Evolutionary conservation across 1,140 invertebrate species (phyloP).

Genomic region (Tetragnatha versicolor): DNA sequence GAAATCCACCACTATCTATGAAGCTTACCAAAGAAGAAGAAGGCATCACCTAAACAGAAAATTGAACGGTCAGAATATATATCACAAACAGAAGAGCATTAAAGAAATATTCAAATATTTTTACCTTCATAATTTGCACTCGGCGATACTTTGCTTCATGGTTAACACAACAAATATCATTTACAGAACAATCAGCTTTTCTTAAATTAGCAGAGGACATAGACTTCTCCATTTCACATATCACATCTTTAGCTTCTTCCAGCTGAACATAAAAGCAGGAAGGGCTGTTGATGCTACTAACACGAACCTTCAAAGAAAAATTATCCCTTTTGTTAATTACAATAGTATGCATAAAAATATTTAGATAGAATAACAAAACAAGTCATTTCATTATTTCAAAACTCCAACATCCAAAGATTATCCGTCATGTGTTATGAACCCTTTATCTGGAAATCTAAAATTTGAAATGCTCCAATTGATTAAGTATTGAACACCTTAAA

Average conservation of each 20-base stretch:
- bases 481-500: not conserved
- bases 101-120: not conserved
- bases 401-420: not conserved
- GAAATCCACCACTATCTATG: not conserved
- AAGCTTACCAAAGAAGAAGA: not conserved
- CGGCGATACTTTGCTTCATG: not conserved
- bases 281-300: not conserved
- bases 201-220: not conserved
- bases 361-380: not conserved
- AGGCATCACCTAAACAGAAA: not conserved
- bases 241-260: not conserved
- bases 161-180: slow-evolving; percentile 1
- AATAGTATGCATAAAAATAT: not conserved
- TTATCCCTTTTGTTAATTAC: not conserved
- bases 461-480: not conserved
- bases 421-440: not conserved
- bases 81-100: not conserved
- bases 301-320: not conserved
- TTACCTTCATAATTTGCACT: slow-evolving; percentile 5
- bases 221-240: slow-evolving; percentile 10
- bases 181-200: not conserved
- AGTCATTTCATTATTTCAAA: not conserved
- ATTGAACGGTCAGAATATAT: not conserved
- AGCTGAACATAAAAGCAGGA: slow-evolving; percentile 11
- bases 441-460: not conserved